A percentile compares a stretch with the other conserved stretches of the same genome.
These are phyloP conservation scores for Odocoileus hemionus DNA, from an alignment of 2,113 vertebrate species.

Conservation along the genomic window DNA sequence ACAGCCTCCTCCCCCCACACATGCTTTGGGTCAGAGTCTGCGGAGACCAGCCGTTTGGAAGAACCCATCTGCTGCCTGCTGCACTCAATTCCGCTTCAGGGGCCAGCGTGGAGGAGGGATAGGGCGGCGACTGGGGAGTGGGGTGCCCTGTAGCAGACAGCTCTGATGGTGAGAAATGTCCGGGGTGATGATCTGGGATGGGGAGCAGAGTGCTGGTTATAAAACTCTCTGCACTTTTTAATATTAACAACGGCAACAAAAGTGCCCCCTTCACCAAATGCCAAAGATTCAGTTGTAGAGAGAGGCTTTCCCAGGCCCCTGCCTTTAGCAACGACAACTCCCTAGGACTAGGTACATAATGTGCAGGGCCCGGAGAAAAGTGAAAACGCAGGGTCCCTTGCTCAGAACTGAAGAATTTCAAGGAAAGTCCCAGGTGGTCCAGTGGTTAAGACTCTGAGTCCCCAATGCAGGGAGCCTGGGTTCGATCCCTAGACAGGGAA, in stretches of 20 bases:
- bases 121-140: accelerated
- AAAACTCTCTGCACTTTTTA: not conserved
- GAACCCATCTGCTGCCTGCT: not conserved
- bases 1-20: not conserved
- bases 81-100: not conserved
- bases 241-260: not conserved
- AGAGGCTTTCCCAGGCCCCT: not conserved
- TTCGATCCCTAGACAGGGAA: not conserved
- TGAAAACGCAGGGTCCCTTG: not conserved
- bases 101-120: not conserved
- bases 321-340: not conserved
- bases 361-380: not conserved
- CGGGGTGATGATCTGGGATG: not conserved
- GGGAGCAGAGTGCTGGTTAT: not conserved
- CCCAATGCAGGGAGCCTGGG: not conserved
- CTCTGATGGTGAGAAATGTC: not conserved
- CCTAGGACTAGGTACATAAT: not conserved
- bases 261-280: not conserved
- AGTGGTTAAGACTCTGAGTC: not conserved
- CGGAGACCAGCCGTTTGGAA: not conserved
- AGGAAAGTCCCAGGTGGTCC: not conserved
- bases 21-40: not conserved
- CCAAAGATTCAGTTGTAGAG: not conserved
- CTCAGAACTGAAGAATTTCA: not conserved
- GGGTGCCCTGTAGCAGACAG: not conserved